Percentiles rank a stretch among this genome's conserved stretches.
Evolutionary conservation across 2,113 vertebrate genomes (phyloP).

Genomic region (Neomonachus schauinslandi): DNA sequence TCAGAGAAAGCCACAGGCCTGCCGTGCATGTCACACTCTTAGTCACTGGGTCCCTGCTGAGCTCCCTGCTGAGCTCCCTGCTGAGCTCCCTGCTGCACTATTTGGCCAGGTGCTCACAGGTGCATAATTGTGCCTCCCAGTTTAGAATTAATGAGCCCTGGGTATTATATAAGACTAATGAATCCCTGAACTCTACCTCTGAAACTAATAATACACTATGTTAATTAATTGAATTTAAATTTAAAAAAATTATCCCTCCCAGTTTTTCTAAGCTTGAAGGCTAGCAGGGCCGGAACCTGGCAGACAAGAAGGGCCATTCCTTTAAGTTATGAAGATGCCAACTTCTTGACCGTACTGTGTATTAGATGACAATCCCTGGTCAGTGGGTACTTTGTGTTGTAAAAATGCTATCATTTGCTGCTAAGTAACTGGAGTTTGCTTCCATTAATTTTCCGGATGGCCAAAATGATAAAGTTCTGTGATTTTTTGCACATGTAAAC

Average conservation of each 20-base stretch:
- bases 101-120: not conserved
- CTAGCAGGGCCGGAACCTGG: not conserved
- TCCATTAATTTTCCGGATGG: not conserved
- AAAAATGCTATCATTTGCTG: not conserved
- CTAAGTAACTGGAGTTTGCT: not conserved
- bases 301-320: not conserved
- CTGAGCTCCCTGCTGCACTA: no score
- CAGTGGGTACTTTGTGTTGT: not conserved
- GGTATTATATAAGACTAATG: no score
- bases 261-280: not conserved
- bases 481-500: not conserved
- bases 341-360: not conserved
- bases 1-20: not conserved
- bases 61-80: no score
- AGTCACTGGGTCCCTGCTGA: not conserved
- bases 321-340: not conserved
- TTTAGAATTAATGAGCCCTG: not conserved
- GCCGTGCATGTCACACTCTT: fast-evolving
- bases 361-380: not conserved
- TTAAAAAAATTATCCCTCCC: not conserved
- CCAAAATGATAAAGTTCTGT: not conserved
- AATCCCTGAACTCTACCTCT: no score
- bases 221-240: no score
- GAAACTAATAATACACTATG: no score
- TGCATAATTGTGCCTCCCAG: not conserved